Percentiles rank a stretch among this genome's conserved stretches.
These are phyloP conservation scores for Thomomys bottae DNA, from an alignment of 2,113 vertebrate genomes.

Conservation along the genomic window DNA sequence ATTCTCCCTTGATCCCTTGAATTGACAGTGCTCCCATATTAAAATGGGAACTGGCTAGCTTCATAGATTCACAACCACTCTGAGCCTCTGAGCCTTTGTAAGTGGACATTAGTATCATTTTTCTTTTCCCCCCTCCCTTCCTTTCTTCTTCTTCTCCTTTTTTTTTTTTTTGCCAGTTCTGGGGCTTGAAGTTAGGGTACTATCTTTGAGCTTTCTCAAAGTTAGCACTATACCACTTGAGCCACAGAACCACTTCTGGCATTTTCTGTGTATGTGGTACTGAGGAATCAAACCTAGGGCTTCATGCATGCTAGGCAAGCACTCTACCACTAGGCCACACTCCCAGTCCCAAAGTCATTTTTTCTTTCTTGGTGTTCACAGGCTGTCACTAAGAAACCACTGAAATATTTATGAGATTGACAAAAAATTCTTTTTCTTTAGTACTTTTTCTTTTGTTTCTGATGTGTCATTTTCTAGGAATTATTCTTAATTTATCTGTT, in stretches of 20 bases:
- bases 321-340: too few species aligned
- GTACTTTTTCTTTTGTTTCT: neutral
- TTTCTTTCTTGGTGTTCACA: neutral
- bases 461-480: conserved; percentile 17
- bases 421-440: neutral
- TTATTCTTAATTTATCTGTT: conserved; percentile 42
- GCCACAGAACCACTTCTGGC: too few species aligned
- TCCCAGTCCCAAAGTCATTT: neutral
- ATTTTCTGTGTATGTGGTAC: too few species aligned
- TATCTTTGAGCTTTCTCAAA: too few species aligned
- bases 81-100: conserved; percentile 6
- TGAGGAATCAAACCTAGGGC: too few species aligned
- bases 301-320: too few species aligned
- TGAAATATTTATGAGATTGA: conserved; percentile 13
- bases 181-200: too few species aligned
- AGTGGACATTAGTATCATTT: neutral
- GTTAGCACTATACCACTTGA: too few species aligned
- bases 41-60: conserved; percentile 3
- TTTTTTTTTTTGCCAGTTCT: too few species aligned
- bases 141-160: too few species aligned
- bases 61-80: neutral
- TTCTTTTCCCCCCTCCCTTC: too few species aligned
- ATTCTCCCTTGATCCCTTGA: conserved; percentile 22
- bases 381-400: neutral
- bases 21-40: neutral